Evolutionary conservation across 2,113 vertebrate genomes (phyloP).

Genomic region (Neolamprologus devosi): DNA sequence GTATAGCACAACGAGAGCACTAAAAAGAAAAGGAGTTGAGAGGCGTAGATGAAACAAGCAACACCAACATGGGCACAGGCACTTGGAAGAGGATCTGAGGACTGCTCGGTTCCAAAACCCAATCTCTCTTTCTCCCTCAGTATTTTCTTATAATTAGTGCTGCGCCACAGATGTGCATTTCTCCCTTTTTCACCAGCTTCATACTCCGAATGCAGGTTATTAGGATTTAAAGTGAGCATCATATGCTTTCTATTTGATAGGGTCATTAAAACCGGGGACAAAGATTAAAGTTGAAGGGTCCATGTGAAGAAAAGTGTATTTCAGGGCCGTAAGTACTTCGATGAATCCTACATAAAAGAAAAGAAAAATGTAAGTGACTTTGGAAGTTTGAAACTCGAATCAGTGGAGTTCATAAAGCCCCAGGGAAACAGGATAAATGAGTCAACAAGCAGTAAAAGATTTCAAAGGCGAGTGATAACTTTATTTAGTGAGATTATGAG

Average conservation of each 20-base stretch:
- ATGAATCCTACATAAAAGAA: constrained; percentile 5
- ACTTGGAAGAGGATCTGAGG: constrained; percentile 76
- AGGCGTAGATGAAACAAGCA: constrained; percentile 66
- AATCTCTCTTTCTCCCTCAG: constrained; percentile 25
- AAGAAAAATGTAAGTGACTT: neutral
- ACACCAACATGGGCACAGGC: constrained; percentile 57
- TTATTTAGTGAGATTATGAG: constrained; percentile 15
- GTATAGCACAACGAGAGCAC: constrained; percentile 17
- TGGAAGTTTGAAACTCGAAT: neutral
- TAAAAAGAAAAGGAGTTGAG: constrained; percentile 42
- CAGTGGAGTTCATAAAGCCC: neutral
- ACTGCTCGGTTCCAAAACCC: constrained; percentile 30
- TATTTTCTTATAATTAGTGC: constrained; percentile 72
- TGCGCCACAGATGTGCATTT: constrained; percentile 70
- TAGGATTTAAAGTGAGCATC: constrained; percentile 37
- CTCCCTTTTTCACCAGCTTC: neutral
- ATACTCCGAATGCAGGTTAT: constrained; percentile 12
- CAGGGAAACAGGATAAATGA: constrained; percentile 5
- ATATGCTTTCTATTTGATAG: constrained; percentile 70
- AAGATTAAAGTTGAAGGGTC: constrained; percentile 42
- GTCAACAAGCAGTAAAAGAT: constrained; percentile 19
- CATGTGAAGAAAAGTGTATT: neutral
- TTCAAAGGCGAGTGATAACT: constrained; percentile 35
- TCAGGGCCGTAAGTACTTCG: neutral
- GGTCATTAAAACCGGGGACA: constrained; percentile 48